A percentile compares a stretch with the other conserved stretches of the same genome.
Evolutionary conservation across 2,113 vertebrate species (phyloP).

Genomic region (Romanogobio albipinnatus): DNA sequence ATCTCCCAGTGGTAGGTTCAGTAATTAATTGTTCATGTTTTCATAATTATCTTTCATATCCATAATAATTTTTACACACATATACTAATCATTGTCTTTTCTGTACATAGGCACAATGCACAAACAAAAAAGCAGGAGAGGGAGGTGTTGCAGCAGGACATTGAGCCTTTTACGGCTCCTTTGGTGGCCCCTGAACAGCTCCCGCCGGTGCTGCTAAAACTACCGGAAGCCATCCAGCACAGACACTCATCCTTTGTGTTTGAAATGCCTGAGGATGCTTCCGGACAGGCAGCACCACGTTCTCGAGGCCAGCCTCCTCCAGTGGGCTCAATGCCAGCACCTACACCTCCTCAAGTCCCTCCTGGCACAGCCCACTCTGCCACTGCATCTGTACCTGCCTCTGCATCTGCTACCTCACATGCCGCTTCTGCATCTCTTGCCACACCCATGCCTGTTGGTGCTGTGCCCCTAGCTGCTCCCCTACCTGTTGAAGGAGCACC

Average conservation of each 20-base stretch:
- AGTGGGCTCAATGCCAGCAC: no score
- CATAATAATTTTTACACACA: neutral
- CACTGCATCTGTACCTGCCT: no score
- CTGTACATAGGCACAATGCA: no score
- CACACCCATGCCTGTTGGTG: no score
- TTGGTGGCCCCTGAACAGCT: neutral
- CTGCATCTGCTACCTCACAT: neutral
- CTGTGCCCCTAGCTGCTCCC: neutral
- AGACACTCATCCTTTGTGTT: neutral
- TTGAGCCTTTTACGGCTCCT: neutral
- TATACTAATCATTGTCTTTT: no score
- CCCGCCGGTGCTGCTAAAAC: neutral
- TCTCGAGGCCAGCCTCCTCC: neutral
- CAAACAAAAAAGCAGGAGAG: no score
- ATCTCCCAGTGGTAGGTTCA: neutral
- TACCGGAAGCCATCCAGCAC: neutral
- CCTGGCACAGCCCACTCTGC: no score
- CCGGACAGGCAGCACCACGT: neutral
- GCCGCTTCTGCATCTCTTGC: no score
- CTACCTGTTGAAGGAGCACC: neutral
- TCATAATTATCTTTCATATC: neutral
- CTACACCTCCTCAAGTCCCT: neutral
- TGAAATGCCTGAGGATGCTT: neutral
- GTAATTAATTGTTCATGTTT: neutral
- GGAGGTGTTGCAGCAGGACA: no score